phyloP scores from a whole-genome alignment of 2,888 invertebrate genomes.

The Dasysyrphus albostriatus region DNA sequence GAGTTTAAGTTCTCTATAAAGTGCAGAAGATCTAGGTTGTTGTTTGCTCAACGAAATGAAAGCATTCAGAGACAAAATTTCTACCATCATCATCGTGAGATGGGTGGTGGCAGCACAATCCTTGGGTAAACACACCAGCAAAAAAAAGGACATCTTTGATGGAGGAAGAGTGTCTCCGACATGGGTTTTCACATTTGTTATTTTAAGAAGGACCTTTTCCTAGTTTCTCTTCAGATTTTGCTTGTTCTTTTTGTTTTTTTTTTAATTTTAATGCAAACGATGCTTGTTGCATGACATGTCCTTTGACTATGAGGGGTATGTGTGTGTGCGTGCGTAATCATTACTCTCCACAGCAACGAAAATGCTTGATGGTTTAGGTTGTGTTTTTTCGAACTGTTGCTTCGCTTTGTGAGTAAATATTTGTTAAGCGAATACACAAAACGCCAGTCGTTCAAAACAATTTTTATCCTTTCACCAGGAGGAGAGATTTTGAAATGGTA shows the following conservation, averaged over 20 bases:
- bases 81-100: background rate
- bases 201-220: slow-evolving; percentile 42
- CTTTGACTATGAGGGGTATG: slow-evolving; percentile 4
- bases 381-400: slow-evolving; percentile 72
- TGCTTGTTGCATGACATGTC: slow-evolving; percentile 68
- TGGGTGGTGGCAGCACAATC: slow-evolving; percentile 6
- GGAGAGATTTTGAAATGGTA: background rate
- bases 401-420: slow-evolving; percentile 71
- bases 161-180: slow-evolving; percentile 6
- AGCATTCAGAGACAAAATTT: slow-evolving; percentile 38
- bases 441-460: slow-evolving; percentile 55
- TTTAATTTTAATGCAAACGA: slow-evolving; percentile 47
- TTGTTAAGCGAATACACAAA: slow-evolving; percentile 62
- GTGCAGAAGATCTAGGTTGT: slow-evolving; percentile 37
- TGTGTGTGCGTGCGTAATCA: slow-evolving; percentile 48
- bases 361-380: slow-evolving; percentile 44
- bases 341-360: slow-evolving; percentile 50
- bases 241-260: background rate
- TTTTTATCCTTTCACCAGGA: slow-evolving; percentile 52
- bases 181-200: slow-evolving; percentile 47
- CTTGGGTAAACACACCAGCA: slow-evolving; percentile 11
- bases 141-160: slow-evolving; percentile 63
- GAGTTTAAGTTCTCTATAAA: slow-evolving; percentile 40
- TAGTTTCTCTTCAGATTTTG: slow-evolving; percentile 6
- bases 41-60: slow-evolving; percentile 18